Evolutionary conservation across 2,797 vertebrate species (phyloP).

Genomic region (Melanogrammus aeglefinus): DNA sequence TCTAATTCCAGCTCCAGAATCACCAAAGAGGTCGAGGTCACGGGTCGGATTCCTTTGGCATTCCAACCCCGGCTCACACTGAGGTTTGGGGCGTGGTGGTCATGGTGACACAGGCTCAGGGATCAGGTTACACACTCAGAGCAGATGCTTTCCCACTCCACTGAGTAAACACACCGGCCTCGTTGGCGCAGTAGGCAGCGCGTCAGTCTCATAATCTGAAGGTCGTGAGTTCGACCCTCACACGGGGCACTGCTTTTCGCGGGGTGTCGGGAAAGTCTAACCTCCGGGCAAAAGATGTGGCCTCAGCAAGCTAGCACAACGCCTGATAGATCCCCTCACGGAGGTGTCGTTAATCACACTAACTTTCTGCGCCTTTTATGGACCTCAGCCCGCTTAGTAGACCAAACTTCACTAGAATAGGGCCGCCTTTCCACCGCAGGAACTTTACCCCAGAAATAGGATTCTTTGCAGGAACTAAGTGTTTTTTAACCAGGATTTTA

Average conservation of each 20-base stretch:
- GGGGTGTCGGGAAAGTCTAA: not conserved
- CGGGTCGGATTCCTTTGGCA: slow-evolving; percentile 25
- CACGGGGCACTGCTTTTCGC: slow-evolving; percentile 9
- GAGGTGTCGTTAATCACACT: too few species aligned
- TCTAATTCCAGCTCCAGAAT: not conserved
- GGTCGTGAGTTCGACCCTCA: slow-evolving; percentile 52
- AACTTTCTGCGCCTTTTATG: too few species aligned
- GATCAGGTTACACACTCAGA: not conserved
- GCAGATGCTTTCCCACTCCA: not conserved
- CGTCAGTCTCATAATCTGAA: slow-evolving; percentile 54
- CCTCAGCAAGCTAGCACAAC: too few species aligned
- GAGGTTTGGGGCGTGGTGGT: not conserved
- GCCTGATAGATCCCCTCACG: not conserved
- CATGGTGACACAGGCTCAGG: slow-evolving; percentile 13
- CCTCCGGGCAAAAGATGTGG: not conserved
- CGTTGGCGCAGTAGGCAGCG: slow-evolving; percentile 44
- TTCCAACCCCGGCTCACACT: slow-evolving; percentile 33
- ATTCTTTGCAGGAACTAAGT: too few species aligned
- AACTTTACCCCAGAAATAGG: too few species aligned
- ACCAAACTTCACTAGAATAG: too few species aligned
- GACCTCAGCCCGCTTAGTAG: too few species aligned
- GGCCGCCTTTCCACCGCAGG: too few species aligned
- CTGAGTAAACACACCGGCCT: not conserved
- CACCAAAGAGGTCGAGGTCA: not conserved
- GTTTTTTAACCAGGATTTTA: too few species aligned